These are phyloP conservation scores for Tricholauxania praeusta DNA, from an alignment of 2,888 invertebrate species.

Conservation along the genomic window DNA sequence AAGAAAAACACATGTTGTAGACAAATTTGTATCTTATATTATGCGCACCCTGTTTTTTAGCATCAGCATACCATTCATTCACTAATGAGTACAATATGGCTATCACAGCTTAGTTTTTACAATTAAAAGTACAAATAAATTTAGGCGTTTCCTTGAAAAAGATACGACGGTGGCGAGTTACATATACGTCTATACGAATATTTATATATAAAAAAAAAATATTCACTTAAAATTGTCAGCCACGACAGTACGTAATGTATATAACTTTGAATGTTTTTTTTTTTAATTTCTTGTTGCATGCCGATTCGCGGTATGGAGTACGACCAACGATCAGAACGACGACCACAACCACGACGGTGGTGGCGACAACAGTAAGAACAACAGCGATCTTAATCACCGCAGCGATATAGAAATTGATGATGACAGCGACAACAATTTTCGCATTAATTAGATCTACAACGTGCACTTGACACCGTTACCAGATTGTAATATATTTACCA, in stretches of 20 bases:
- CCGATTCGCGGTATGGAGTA: neutral
- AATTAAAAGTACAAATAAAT: too few relatives aligned
- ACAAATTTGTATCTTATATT: too few relatives aligned
- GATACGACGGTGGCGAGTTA: neutral
- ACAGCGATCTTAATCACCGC: slow-evolving; percentile 16
- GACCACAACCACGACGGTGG: slow-evolving; percentile 17
- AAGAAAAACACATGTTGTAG: too few relatives aligned
- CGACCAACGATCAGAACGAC: neutral
- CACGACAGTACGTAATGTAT: neutral
- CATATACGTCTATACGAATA: neutral
- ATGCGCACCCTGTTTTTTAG: too few relatives aligned
- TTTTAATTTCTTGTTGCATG: neutral
- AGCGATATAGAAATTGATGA: slow-evolving; percentile 38
- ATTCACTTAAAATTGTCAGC: neutral
- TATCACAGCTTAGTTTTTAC: too few relatives aligned
- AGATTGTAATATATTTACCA: too few relatives aligned
- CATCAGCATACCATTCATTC: too few relatives aligned
- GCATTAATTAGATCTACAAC: neutral
- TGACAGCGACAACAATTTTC: too few relatives aligned
- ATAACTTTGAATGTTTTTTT: slow-evolving; percentile 13
- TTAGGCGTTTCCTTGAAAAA: too few relatives aligned
- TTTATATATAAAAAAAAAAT: neutral
- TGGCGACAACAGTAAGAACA: slow-evolving; percentile 1
- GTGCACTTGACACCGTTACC: too few relatives aligned
- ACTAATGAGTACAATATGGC: too few relatives aligned